Percentiles rank a stretch among this genome's conserved stretches.
These are phyloP conservation scores for Bombyx mori DNA, from an alignment of 1,140 invertebrate genomes.

Conservation along the genomic window DNA sequence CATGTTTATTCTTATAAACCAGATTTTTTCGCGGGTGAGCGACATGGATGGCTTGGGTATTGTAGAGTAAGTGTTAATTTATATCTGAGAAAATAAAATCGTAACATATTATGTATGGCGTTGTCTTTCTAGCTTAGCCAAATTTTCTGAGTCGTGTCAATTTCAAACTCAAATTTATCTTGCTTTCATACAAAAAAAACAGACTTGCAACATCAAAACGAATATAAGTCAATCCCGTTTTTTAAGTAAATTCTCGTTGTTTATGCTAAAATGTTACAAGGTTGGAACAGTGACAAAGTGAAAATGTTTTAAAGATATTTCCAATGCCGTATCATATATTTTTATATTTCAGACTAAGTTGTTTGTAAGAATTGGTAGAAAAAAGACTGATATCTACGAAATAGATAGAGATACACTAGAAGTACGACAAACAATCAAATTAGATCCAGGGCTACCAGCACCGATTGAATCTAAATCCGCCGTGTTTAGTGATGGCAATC, in stretches of 20 bases:
- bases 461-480: conserved; percentile 74
- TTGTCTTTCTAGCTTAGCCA: too few species aligned
- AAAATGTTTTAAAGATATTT: too few species aligned
- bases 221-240: too few species aligned
- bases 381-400: conserved; percentile 75
- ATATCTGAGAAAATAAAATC: too few species aligned
- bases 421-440: conserved; percentile 73
- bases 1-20: conserved; percentile 86
- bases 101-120: too few species aligned
- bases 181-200: too few species aligned
- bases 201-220: too few species aligned
- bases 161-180: too few species aligned
- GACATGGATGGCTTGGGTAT: conserved; percentile 87
- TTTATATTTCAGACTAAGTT: conserved; percentile 63
- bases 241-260: too few species aligned
- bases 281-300: too few species aligned
- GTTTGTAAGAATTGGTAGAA: conserved; percentile 71
- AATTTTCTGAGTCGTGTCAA: too few species aligned
- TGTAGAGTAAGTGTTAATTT: conserved; percentile 76
- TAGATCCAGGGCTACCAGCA: conserved; percentile 75
- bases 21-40: conserved; percentile 83
- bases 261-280: too few species aligned
- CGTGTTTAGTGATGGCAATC: conserved; percentile 89
- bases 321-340: background rate
- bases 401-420: conserved; percentile 74